Evolutionary conservation across 2,113 vertebrate genomes (phyloP).

Genomic region (Gorilla gorilla): DNA sequence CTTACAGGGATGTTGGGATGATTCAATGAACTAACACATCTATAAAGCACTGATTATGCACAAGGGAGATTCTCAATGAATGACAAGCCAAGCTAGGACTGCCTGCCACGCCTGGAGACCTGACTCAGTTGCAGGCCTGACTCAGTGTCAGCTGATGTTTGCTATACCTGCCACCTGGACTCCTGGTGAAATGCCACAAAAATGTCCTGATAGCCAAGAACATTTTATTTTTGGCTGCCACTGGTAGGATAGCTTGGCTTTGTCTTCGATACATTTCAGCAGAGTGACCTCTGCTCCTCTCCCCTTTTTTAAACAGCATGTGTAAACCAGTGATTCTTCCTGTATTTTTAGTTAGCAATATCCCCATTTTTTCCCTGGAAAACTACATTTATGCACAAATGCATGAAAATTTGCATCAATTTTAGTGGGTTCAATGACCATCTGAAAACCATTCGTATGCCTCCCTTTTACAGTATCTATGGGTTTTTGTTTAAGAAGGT

Average conservation of each 20-base stretch:
- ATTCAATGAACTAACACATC: neutral
- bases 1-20: neutral
- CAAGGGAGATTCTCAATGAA: neutral
- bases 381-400: neutral
- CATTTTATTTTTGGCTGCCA: neutral
- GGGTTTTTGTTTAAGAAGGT: neutral
- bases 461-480: neutral
- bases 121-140: neutral
- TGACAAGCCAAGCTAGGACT: fast-evolving
- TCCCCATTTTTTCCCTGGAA: neutral
- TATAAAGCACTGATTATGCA: neutral
- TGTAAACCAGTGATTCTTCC: neutral
- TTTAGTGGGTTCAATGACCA: neutral
- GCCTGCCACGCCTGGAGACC: neutral
- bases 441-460: neutral
- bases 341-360: slow-evolving; percentile 8
- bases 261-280: neutral
- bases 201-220: neutral
- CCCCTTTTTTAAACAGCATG: neutral
- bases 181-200: neutral
- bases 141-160: no score
- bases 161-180: neutral
- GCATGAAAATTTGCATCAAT: neutral
- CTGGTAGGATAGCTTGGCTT: neutral
- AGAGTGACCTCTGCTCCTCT: neutral